Percentiles rank a stretch among this genome's conserved stretches.
These are phyloP conservation scores for Monochamus alternatus DNA, from an alignment of 2,888 invertebrate species.

Conservation along the genomic window DNA sequence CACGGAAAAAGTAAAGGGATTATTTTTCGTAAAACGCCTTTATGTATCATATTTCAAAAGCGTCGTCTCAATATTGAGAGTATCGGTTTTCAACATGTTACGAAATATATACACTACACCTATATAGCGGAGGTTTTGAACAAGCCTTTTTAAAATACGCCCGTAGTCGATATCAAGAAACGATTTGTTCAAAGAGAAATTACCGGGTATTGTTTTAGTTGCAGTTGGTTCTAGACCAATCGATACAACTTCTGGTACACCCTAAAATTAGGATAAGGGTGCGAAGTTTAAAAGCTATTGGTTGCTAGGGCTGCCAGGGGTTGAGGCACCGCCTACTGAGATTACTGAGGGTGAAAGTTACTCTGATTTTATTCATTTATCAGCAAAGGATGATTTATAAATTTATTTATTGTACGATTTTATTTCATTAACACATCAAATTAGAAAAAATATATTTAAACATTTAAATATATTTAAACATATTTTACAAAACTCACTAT, in stretches of 20 bases:
- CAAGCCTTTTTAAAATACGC: not conserved
- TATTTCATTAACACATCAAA: no score
- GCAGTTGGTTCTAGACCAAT: not conserved
- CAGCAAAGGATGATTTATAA: no score
- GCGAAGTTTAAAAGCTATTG: slow-evolving; percentile 3
- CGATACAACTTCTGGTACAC: slow-evolving; percentile 15
- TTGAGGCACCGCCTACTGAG: slow-evolving; percentile 17
- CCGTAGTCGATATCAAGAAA: not conserved
- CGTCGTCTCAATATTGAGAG: slow-evolving; percentile 43
- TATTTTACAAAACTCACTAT: no score
- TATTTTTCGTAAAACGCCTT: slow-evolving; percentile 53
- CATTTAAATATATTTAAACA: no score
- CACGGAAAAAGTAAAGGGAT: slow-evolving; percentile 41
- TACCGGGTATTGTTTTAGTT: not conserved
- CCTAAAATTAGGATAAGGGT: not conserved
- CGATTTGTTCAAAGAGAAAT: slow-evolving; percentile 1
- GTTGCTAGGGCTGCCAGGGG: slow-evolving; percentile 29
- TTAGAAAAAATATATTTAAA: no score
- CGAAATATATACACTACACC: slow-evolving; percentile 27
- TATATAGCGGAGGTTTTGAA: not conserved
- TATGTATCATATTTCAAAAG: slow-evolving; percentile 49
- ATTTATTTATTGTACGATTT: no score
- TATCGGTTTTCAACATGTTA: slow-evolving; percentile 42
- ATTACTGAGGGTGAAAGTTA: slow-evolving; percentile 21
- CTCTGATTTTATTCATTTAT: no score